These are phyloP conservation scores for Goniozus legneri DNA, from an alignment of 1,140 invertebrate genomes.

Conservation along the genomic window DNA sequence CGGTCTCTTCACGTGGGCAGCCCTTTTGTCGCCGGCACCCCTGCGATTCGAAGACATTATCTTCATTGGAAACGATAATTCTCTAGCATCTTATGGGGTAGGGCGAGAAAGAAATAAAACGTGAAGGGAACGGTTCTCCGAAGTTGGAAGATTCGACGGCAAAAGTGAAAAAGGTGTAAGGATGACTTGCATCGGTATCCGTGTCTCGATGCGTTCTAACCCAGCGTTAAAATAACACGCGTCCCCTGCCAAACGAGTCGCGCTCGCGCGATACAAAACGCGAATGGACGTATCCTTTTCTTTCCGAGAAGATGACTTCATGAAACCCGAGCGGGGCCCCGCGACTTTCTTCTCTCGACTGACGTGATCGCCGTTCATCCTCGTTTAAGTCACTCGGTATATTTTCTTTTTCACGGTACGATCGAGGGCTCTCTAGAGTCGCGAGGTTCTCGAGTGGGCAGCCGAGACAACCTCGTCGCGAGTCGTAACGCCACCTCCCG, in stretches of 20 bases:
- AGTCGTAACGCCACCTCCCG: too few relatives aligned
- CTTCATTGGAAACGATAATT: constrained; percentile 30
- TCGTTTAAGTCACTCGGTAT: background rate
- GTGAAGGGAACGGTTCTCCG: background rate
- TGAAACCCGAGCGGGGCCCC: constrained; percentile 39
- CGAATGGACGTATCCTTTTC: constrained; percentile 41
- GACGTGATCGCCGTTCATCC: constrained; percentile 25
- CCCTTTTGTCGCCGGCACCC: constrained; percentile 80
- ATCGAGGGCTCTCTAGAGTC: constrained; percentile 20
- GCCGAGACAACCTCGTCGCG: too few relatives aligned
- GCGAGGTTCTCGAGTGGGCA: background rate
- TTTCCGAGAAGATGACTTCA: constrained; percentile 49
- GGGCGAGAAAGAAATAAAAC: background rate
- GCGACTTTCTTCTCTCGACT: constrained; percentile 31
- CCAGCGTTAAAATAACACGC: constrained; percentile 48
- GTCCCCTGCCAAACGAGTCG: constrained; percentile 26
- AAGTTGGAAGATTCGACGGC: constrained; percentile 1
- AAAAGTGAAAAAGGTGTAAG: too few relatives aligned
- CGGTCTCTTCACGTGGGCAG: constrained; percentile 90
- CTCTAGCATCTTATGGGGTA: background rate
- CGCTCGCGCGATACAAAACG: too few relatives aligned
- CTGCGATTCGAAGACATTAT: constrained; percentile 51
- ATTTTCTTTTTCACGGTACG: constrained; percentile 23
- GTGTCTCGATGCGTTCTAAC: constrained; percentile 18
- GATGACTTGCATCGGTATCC: constrained; percentile 31